phyloP scores from a whole-genome alignment of 2,888 invertebrate species.

The Eristalis tenax region DNA sequence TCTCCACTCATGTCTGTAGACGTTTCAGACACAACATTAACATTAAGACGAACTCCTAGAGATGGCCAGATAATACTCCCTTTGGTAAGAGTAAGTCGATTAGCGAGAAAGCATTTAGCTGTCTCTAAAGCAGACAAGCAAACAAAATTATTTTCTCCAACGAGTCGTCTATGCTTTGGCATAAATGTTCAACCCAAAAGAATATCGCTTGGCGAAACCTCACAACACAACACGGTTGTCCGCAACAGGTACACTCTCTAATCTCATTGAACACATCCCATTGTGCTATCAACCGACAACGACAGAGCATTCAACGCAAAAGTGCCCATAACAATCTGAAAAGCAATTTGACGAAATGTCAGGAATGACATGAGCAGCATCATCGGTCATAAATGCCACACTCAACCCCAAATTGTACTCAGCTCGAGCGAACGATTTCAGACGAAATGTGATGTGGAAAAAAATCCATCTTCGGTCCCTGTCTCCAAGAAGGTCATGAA shows the following conservation, averaged over 20 bases:
- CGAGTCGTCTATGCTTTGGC: not conserved
- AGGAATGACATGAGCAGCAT: not conserved
- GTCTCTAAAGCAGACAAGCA: too few species aligned
- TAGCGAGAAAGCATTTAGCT: too few species aligned
- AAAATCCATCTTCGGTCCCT: not conserved
- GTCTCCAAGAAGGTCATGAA: not conserved
- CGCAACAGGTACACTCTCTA: not conserved
- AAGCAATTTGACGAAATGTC: not conserved
- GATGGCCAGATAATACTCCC: not conserved
- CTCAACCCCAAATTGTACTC: not conserved
- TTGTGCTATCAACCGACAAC: not conserved
- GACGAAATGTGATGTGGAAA: not conserved
- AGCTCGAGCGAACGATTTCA: not conserved
- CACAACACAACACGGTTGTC: not conserved
- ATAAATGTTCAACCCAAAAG: not conserved
- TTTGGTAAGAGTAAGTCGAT: too few species aligned
- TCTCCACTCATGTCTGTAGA: not conserved
- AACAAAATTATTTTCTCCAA: not conserved
- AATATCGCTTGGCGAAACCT: not conserved
- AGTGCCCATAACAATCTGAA: not conserved
- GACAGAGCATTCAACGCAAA: not conserved
- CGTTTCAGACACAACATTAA: not conserved
- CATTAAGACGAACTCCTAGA: not conserved
- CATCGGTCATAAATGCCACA: not conserved
- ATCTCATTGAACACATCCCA: too few species aligned